Evolutionary conservation across 2,888 invertebrate species (phyloP).

Genomic region (Rotaria macrura): DNA sequence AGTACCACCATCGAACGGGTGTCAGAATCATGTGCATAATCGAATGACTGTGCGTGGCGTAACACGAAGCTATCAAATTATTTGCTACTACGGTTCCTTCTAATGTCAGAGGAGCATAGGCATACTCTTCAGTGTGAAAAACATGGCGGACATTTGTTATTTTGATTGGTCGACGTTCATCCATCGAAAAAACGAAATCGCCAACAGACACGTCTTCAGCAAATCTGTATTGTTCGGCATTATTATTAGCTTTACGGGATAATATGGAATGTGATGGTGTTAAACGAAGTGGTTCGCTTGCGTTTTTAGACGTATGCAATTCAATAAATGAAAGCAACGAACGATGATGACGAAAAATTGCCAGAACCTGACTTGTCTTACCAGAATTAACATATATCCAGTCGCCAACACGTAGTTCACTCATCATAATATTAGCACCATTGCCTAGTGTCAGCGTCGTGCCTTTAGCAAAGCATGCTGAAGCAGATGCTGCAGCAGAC

Average conservation of each 20-base stretch:
- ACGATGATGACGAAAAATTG: not conserved
- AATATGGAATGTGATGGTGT: not conserved
- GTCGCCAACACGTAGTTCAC: not conserved
- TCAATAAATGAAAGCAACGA: not conserved
- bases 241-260: not conserved
- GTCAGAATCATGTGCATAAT: not conserved
- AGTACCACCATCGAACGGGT: not conserved
- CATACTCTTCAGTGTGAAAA: not conserved
- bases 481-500: too few species aligned
- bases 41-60: not conserved
- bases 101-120: not conserved
- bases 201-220: not conserved
- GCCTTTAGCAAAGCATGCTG: not conserved
- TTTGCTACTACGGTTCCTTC: not conserved
- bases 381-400: not conserved
- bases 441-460: not conserved
- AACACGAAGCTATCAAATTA: not conserved
- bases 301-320: not conserved
- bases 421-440: not conserved
- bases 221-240: not conserved
- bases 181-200: not conserved
- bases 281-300: not conserved
- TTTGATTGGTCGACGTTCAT: not conserved
- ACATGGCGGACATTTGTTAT: not conserved
- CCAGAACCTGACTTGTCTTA: not conserved